Evolutionary conservation across 2,888 invertebrate species (phyloP).

Genomic region (Marasmarcha lunaedactyla): DNA sequence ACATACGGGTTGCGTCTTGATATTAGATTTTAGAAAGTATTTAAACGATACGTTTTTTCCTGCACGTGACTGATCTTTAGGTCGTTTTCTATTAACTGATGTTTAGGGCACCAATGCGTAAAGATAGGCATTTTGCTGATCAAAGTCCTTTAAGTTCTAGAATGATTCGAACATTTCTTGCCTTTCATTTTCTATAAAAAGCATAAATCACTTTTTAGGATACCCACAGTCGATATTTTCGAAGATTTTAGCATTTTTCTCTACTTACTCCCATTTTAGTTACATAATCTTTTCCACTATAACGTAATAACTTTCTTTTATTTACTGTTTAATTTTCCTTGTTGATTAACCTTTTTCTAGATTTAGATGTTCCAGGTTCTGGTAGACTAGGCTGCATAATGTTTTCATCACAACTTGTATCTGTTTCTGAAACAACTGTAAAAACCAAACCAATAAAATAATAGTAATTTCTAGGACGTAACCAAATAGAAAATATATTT

Average conservation of each 20-base stretch:
- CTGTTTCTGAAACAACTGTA: constrained; percentile 12
- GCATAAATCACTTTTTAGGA: constrained; percentile 6
- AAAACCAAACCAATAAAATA: constrained; percentile 6
- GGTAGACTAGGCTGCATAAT: constrained; percentile 9
- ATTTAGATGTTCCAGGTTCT: constrained; percentile 11
- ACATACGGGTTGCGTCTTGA: constrained; percentile 7
- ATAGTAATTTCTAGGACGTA: constrained; percentile 1
- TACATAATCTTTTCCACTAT: constrained; percentile 15
- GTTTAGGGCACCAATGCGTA: constrained; percentile 14
- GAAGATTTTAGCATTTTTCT: constrained; percentile 8
- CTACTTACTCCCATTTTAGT: constrained; percentile 12
- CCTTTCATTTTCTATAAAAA: constrained; percentile 10
- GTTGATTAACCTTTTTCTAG: constrained; percentile 10
- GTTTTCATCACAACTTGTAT: constrained; percentile 13
- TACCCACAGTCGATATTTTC: constrained; percentile 6
- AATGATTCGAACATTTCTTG: constrained; percentile 12
- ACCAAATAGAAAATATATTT: constrained; percentile 1
- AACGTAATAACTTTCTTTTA: constrained; percentile 12
- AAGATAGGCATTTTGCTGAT: too few relatives aligned
- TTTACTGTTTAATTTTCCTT: constrained; percentile 9
- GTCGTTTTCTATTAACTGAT: constrained; percentile 14
- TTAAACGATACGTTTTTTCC: constrained; percentile 7
- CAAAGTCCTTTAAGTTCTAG: too few relatives aligned
- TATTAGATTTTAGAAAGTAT: constrained; percentile 9
- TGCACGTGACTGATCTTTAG: constrained; percentile 10